phyloP scores from a whole-genome alignment of 2,888 invertebrate species.

The Parascotia fuliginaria region DNA sequence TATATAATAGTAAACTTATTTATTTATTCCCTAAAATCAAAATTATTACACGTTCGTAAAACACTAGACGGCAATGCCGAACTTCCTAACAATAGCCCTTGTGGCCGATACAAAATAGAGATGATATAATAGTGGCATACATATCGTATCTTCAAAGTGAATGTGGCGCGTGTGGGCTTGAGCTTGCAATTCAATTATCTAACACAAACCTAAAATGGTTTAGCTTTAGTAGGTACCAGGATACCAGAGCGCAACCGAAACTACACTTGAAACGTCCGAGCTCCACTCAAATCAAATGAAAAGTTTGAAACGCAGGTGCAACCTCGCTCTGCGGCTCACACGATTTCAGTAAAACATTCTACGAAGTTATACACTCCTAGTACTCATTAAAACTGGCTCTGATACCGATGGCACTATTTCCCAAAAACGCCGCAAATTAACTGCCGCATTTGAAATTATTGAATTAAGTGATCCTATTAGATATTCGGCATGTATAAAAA shows the following conservation, averaged over 20 bases:
- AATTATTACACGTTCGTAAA: too few relatives aligned
- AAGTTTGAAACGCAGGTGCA: slow-evolving; percentile 48
- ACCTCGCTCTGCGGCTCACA: slow-evolving; percentile 26
- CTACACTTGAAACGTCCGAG: slow-evolving; percentile 47
- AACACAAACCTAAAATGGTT: slow-evolving; percentile 47
- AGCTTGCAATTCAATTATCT: slow-evolving; percentile 47
- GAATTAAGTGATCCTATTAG: background rate
- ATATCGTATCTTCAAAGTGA: slow-evolving; percentile 20
- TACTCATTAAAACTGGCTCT: slow-evolving; percentile 26
- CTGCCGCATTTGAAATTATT: background rate
- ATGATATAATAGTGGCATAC: too few relatives aligned
- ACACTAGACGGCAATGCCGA: too few relatives aligned
- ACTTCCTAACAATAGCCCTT: too few relatives aligned
- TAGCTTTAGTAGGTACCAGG: slow-evolving; percentile 53
- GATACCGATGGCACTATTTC: background rate
- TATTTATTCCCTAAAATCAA: too few relatives aligned
- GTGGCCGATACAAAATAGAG: too few relatives aligned
- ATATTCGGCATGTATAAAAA: background rate
- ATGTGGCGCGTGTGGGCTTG: slow-evolving; percentile 15
- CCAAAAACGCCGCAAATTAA: background rate
- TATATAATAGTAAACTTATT: too few relatives aligned
- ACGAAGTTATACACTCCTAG: slow-evolving; percentile 36
- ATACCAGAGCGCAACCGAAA: slow-evolving; percentile 47
- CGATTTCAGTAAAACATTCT: slow-evolving; percentile 43
- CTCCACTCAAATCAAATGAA: slow-evolving; percentile 55